A percentile compares a stretch with the other conserved stretches of the same genome.
These are phyloP conservation scores for Forbesichthys papilliferus DNA, from an alignment of 2,113 vertebrate genomes.

Conservation along the genomic window DNA sequence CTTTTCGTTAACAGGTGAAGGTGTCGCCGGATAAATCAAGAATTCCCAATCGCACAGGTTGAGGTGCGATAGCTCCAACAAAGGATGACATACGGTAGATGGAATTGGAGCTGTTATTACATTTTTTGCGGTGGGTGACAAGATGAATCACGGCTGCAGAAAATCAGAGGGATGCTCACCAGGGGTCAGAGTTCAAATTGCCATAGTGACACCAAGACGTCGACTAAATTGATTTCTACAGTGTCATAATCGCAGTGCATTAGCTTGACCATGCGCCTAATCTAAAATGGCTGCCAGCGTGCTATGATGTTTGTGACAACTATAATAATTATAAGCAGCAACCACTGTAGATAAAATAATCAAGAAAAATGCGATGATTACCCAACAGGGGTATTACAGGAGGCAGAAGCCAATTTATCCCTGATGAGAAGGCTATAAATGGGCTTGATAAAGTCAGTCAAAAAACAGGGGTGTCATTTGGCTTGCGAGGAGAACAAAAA, in stretches of 20 bases:
- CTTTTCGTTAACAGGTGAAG: not conserved
- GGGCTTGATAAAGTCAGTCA: conserved; percentile 71
- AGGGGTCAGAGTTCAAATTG: conserved; percentile 44
- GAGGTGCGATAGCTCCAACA: not conserved
- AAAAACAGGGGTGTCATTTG: conserved; percentile 78
- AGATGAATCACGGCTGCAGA: conserved; percentile 4
- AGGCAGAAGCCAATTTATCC: conserved; percentile 73
- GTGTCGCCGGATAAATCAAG: not conserved
- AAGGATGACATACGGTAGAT: not conserved
- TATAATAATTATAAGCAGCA: conserved; percentile 66
- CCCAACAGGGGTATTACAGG: conserved; percentile 74
- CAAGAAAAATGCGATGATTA: conserved; percentile 73
- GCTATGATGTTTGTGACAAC: conserved; percentile 62
- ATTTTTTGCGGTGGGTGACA: conserved; percentile 8
- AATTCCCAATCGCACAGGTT: not conserved
- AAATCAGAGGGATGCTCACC: conserved; percentile 21
- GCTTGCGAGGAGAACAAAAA: conserved; percentile 59
- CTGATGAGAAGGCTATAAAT: conserved; percentile 62
- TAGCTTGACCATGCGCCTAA: conserved; percentile 18
- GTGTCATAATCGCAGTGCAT: conserved; percentile 40
- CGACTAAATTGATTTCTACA: conserved; percentile 34
- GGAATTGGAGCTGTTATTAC: conserved; percentile 14
- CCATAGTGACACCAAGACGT: conserved; percentile 14
- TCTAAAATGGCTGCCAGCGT: conserved; percentile 23
- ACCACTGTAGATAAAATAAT: conserved; percentile 65